Percentiles rank a stretch among this genome's conserved stretches.
phyloP scores from a whole-genome alignment of 1,140 invertebrate species.

The Lucilia cuprina region DNA sequence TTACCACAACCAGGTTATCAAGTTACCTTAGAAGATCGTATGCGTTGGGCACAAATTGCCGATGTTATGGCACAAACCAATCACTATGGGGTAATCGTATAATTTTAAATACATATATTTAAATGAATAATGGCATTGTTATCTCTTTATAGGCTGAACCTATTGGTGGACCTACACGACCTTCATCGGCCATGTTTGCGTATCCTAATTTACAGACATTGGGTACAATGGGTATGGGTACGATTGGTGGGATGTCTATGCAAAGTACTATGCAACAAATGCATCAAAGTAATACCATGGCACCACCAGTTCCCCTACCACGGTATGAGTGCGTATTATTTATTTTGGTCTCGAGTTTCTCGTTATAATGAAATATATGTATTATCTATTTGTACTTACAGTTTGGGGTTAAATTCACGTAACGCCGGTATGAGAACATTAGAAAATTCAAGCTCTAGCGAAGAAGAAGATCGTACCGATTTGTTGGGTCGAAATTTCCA shows the following conservation, averaged over 20 bases:
- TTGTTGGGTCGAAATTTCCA: constrained; percentile 71
- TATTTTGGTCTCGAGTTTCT: too few relatives aligned
- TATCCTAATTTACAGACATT: constrained; percentile 69
- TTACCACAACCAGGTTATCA: constrained; percentile 70
- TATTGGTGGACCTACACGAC: constrained; percentile 71
- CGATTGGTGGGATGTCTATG: constrained; percentile 63
- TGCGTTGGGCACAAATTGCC: constrained; percentile 84
- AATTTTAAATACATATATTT: not conserved
- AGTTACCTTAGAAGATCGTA: constrained; percentile 76
- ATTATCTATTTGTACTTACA: constrained; percentile 45
- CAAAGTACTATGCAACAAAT: constrained; percentile 65
- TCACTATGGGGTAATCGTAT: constrained; percentile 74
- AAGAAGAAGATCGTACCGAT: constrained; percentile 76
- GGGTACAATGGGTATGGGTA: constrained; percentile 51
- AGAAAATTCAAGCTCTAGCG: constrained; percentile 71
- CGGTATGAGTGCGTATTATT: constrained; percentile 59
- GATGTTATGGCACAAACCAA: constrained; percentile 84
- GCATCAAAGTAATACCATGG: constrained; percentile 57
- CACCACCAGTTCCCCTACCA: constrained; percentile 78
- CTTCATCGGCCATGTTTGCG: constrained; percentile 81
- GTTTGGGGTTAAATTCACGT: constrained; percentile 60
- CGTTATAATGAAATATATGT: not conserved
- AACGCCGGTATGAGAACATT: constrained; percentile 62
- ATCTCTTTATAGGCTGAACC: constrained; percentile 68
- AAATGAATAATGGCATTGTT: not conserved